Conservation (phyloP, 1,140 invertebrate species). For the Hylaeus volcanicus region DNA sequence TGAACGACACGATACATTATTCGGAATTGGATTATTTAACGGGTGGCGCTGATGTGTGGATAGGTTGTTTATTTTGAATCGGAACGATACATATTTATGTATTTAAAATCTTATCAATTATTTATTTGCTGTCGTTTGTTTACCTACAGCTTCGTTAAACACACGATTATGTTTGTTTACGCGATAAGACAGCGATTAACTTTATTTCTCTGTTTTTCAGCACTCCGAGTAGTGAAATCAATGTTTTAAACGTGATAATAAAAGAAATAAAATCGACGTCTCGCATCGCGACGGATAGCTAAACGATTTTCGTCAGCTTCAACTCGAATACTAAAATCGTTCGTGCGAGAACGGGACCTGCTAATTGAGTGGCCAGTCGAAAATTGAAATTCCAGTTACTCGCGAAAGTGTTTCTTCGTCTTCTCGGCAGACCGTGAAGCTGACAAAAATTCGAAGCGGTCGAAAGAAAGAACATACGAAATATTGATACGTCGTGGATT, state of each 20-base stretch:
- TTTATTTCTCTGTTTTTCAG: no score
- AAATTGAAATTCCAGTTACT: slow-evolving; percentile 20
- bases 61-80: not conserved
- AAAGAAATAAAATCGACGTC: no score
- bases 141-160: no score
- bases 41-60: not conserved
- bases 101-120: not conserved
- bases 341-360: slow-evolving; percentile 7
- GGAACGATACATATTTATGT: not conserved
- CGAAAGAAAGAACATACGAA: not conserved
- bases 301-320: not conserved
- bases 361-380: slow-evolving; percentile 17
- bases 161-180: no score
- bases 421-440: not conserved
- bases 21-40: no score
- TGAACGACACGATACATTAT: no score
- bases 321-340: not conserved
- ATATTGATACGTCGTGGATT: no score
- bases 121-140: no score
- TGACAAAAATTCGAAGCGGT: not conserved
- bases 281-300: no score
- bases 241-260: no score
- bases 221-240: not conserved
- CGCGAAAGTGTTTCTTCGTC: not conserved
- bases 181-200: no score